These are phyloP conservation scores for Micropoecilia bifurca DNA, from an alignment of 2,797 vertebrate genomes.

Conservation along the genomic window DNA sequence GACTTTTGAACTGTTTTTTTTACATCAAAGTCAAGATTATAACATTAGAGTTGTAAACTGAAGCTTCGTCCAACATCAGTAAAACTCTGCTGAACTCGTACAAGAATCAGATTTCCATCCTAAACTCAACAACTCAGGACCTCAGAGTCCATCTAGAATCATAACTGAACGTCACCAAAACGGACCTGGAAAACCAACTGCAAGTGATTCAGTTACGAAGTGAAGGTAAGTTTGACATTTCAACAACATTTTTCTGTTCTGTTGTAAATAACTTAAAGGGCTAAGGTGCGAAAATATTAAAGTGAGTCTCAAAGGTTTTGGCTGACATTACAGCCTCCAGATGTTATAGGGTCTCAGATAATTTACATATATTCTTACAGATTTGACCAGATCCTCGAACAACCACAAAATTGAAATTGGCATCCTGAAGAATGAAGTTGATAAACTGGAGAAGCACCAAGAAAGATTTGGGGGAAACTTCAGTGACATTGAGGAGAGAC, in stretches of 20 bases:
- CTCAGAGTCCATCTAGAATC: not conserved
- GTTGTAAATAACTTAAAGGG: not conserved
- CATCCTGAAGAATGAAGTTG: not conserved
- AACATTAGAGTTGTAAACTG: not conserved
- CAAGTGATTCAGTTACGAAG: not conserved
- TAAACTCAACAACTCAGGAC: not conserved
- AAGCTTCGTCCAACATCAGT: not conserved
- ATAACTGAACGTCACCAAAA: not conserved
- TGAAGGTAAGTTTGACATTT: not conserved
- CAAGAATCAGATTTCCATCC: not conserved
- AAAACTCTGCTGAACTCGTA: not conserved
- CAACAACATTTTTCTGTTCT: too few species aligned
- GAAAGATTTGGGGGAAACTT: not conserved
- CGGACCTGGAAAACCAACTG: not conserved
- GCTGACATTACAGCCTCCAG: not conserved
- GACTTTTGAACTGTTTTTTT: too few species aligned
- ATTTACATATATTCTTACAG: not conserved
- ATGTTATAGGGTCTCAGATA: too few species aligned
- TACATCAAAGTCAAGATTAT: not conserved
- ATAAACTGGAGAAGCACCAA: not conserved
- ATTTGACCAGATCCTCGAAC: not conserved
- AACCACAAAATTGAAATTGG: not conserved
- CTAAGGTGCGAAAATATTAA: not conserved
- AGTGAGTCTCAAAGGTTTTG: not conserved
- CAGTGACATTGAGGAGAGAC: not conserved